Conservation (phyloP, 2,113 vertebrate genomes). For the Periophthalmus modestus region DNA sequence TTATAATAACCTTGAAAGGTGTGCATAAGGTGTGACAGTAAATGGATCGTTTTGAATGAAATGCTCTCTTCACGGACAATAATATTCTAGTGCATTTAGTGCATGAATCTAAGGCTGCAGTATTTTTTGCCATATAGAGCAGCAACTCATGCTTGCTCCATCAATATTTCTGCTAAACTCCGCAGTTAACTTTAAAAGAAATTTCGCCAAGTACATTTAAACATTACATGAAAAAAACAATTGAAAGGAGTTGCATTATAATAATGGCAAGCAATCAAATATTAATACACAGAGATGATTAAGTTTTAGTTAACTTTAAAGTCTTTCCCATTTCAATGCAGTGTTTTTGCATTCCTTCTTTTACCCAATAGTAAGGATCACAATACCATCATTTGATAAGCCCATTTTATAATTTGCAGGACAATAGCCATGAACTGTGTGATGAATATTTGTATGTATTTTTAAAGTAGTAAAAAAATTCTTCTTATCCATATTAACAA, state of each 20-base stretch:
- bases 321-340: background rate
- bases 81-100: background rate
- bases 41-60: background rate
- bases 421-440: background rate
- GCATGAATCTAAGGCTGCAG: background rate
- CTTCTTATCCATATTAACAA: background rate
- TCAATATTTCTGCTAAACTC: background rate
- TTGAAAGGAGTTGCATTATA: too few relatives aligned
- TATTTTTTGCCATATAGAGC: background rate
- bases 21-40: background rate
- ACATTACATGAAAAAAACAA: background rate
- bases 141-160: background rate
- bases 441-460: background rate
- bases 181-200: background rate
- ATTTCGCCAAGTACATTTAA: background rate
- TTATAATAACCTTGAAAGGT: conserved; percentile 39
- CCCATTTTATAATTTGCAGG: background rate
- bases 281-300: background rate
- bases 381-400: background rate
- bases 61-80: background rate
- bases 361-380: background rate
- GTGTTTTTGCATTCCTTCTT: background rate
- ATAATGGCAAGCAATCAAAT: background rate
- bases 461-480: background rate
- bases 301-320: background rate